These are phyloP conservation scores for Falcunculus frontatus DNA, from an alignment of 2,113 vertebrate species.

Conservation along the genomic window DNA sequence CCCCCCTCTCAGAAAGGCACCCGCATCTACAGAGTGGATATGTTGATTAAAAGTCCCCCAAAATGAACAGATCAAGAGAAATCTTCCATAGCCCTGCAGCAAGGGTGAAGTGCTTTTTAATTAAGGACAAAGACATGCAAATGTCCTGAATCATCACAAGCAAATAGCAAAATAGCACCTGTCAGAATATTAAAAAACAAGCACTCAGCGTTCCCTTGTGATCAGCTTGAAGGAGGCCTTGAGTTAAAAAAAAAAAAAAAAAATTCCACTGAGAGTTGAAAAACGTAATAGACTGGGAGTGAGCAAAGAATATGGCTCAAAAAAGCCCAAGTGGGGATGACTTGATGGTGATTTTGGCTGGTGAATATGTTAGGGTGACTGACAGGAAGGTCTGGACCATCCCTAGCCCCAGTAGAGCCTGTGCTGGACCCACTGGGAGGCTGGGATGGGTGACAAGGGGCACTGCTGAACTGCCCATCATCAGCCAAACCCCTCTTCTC, in stretches of 20 bases:
- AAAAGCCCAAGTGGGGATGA: background rate
- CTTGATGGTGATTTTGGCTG: background rate
- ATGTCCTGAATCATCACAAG: constrained; percentile 61
- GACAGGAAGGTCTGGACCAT: background rate
- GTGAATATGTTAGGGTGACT: rapidly evolving
- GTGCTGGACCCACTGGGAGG: rapidly evolving
- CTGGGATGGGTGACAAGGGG: rapidly evolving
- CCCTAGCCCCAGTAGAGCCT: background rate
- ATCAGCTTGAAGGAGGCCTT: constrained; percentile 19
- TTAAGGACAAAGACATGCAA: constrained; percentile 65
- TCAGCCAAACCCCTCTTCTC: background rate
- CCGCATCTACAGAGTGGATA: background rate
- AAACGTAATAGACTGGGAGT: background rate
- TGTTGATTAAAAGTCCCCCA: constrained; percentile 44
- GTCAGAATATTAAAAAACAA: constrained; percentile 58
- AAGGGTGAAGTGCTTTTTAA: constrained; percentile 57
- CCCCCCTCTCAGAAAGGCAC: background rate
- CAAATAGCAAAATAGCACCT: constrained; percentile 62
- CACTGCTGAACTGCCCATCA: background rate
- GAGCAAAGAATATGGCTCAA: background rate
- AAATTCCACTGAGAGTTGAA: background rate
- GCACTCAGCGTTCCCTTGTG: constrained; percentile 46
- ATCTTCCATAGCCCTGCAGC: constrained; percentile 39
- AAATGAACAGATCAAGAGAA: constrained; percentile 23
- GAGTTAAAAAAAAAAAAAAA: background rate